Conservation (phyloP, 2,113 vertebrate genomes). For the rat (Rattus norvegicus) region DNA sequence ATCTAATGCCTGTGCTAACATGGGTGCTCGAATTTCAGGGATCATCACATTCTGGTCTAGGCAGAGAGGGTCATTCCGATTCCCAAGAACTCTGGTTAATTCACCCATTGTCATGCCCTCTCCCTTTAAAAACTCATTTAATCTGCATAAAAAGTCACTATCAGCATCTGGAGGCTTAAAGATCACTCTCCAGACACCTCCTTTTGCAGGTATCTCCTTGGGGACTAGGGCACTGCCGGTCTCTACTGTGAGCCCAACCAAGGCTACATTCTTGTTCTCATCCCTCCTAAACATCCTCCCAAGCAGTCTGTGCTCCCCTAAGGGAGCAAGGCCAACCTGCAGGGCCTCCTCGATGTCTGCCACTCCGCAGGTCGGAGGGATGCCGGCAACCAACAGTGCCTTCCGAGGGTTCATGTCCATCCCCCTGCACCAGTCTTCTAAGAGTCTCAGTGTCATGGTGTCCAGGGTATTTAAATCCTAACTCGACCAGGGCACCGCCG, state of each 20-base stretch:
- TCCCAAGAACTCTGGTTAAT: conserved; percentile 24
- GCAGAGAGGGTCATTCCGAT: neutral
- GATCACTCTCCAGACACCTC: conserved; percentile 40
- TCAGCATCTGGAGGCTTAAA: conserved; percentile 46
- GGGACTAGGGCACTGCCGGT: neutral
- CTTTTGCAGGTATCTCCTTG: conserved; percentile 4
- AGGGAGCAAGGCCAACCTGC: neutral
- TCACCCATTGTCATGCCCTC: neutral
- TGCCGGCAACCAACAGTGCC: neutral
- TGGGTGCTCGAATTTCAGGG: neutral
- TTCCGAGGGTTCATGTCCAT: conserved; percentile 31
- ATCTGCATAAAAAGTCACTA: conserved; percentile 42
- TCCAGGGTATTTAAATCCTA: too few relatives aligned
- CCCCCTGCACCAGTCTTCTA: conserved; percentile 43
- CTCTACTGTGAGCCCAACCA: neutral
- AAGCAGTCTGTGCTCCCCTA: conserved; percentile 9
- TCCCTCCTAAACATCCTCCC: conserved; percentile 23
- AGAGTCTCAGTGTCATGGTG: conserved; percentile 1
- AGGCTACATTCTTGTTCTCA: neutral
- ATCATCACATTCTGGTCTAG: neutral
- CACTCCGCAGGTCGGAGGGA: neutral
- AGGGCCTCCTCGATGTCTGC: neutral
- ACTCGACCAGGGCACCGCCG: neutral
- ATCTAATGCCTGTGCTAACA: conserved; percentile 34
- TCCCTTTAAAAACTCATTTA: conserved; percentile 50